Evolutionary conservation across 1,140 invertebrate species (phyloP).

Genomic region (Palaemon carinicauda): DNA sequence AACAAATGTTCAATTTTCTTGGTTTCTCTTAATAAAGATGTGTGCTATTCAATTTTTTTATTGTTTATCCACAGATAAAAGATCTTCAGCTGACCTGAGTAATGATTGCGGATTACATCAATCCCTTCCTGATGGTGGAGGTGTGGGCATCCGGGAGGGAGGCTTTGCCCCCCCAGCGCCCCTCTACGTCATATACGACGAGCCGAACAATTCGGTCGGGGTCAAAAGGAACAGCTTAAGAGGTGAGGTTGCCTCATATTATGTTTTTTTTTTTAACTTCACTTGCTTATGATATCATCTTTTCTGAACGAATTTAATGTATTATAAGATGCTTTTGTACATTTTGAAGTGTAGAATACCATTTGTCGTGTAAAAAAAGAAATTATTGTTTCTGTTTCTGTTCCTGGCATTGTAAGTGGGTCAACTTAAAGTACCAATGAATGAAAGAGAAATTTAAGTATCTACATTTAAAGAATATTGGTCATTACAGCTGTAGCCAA

Average conservation of each 20-base stretch:
- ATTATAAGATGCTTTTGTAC: neutral
- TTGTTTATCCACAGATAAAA: conserved; percentile 15
- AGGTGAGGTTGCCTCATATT: conserved; percentile 5
- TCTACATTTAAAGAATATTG: too few relatives aligned
- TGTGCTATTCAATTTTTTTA: neutral
- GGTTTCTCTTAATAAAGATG: too few relatives aligned
- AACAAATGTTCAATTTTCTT: too few relatives aligned
- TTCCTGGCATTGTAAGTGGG: too few relatives aligned
- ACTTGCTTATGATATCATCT: too few relatives aligned
- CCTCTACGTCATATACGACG: conserved; percentile 45
- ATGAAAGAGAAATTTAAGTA: too few relatives aligned
- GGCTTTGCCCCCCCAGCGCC: conserved; percentile 26
- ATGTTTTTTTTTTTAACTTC: neutral
- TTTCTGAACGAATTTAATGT: too few relatives aligned
- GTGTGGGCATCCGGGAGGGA: neutral
- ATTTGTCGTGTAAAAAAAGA: too few relatives aligned
- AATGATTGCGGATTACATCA: neutral
- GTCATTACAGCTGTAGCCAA: too few relatives aligned
- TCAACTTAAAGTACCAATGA: too few relatives aligned
- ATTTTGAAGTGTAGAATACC: too few relatives aligned
- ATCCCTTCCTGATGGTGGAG: conserved; percentile 9
- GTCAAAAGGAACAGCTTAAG: conserved; percentile 48
- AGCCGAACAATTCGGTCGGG: conserved; percentile 34
- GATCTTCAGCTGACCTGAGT: conserved; percentile 31
- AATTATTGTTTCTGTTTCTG: neutral